These are phyloP conservation scores for Brachirus orientalis DNA, from an alignment of 2,113 vertebrate genomes.

Conservation along the genomic window DNA sequence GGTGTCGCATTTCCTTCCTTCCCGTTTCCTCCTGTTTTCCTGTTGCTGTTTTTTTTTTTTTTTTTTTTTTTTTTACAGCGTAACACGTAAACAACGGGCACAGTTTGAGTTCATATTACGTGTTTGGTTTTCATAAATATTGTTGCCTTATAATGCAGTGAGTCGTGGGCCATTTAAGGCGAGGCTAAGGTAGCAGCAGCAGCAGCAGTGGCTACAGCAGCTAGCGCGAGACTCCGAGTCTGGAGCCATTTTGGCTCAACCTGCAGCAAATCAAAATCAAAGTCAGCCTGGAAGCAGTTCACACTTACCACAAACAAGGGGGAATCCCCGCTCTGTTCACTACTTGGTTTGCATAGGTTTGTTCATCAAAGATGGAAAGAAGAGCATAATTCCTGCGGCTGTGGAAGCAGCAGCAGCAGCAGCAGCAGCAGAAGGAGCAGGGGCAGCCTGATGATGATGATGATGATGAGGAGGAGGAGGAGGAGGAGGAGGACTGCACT, in stretches of 20 bases:
- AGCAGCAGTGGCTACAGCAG: slow-evolving; percentile 49
- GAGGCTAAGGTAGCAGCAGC: slow-evolving; percentile 54
- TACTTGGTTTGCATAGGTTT: slow-evolving; percentile 76
- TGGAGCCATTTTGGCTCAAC: slow-evolving; percentile 60
- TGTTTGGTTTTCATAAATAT: too few relatives aligned
- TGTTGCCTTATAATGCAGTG: not conserved
- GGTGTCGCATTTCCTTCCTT: slow-evolving; percentile 40
- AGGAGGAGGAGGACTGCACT: slow-evolving; percentile 40
- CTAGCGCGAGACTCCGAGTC: slow-evolving; percentile 54
- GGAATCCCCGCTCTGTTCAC: slow-evolving; percentile 67
- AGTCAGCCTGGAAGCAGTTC: slow-evolving; percentile 17
- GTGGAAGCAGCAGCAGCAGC: slow-evolving; percentile 31
- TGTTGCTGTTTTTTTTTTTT: not conserved
- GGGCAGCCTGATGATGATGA: slow-evolving; percentile 16
- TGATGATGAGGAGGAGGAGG: slow-evolving; percentile 36
- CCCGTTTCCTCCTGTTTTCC: not conserved
- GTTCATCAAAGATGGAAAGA: slow-evolving; percentile 61
- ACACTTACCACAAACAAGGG: slow-evolving; percentile 80
- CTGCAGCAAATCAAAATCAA: slow-evolving; percentile 50
- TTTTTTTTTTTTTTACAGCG: not conserved
- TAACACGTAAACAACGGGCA: not conserved
- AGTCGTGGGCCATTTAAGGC: slow-evolving; percentile 1
- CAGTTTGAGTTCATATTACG: not conserved
- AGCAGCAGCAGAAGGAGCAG: slow-evolving; percentile 53
- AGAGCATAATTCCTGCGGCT: slow-evolving; percentile 55